Evolutionary conservation across 1,140 invertebrate genomes (phyloP).

Genomic region (Drosophila punjabiensis): DNA sequence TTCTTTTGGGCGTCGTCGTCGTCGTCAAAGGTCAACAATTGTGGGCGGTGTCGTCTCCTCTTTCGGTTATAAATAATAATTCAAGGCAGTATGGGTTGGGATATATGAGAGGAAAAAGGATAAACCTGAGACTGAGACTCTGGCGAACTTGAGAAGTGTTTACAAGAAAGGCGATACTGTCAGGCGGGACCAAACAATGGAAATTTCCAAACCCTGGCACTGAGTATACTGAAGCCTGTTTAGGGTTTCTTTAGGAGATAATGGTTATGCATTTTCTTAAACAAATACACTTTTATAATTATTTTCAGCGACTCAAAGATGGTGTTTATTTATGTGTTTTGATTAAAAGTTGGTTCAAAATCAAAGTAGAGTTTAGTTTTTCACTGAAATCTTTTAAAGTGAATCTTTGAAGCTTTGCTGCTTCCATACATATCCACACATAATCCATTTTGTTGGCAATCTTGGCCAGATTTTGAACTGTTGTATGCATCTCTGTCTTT

Average conservation of each 20-base stretch:
- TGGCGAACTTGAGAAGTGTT: conserved; percentile 9
- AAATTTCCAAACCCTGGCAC: conserved; percentile 12
- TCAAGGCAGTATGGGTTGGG: neutral
- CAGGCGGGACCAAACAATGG: conserved; percentile 21
- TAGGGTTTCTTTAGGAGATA: neutral
- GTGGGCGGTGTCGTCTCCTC: conserved; percentile 7
- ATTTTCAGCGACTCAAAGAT: neutral
- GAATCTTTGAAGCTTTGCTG: neutral
- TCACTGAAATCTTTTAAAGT: neutral
- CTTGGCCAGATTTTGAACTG: conserved; percentile 23
- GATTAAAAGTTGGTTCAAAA: neutral
- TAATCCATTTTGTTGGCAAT: conserved; percentile 12
- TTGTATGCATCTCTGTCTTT: conserved; percentile 58
- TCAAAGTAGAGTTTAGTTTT: neutral
- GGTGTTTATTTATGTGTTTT: neutral
- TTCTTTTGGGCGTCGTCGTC: conserved; percentile 27
- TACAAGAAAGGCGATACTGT: conserved; percentile 9
- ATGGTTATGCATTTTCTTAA: neutral
- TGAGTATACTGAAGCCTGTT: no score
- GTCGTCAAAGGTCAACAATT: conserved; percentile 29
- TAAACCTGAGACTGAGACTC: conserved; percentile 5
- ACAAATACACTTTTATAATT: neutral
- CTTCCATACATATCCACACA: conserved; percentile 9
- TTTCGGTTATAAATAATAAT: conserved; percentile 22
- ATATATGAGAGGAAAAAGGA: neutral